Evolutionary conservation across 2,888 invertebrate genomes (phyloP).

Genomic region (Lasioglossum morio): DNA sequence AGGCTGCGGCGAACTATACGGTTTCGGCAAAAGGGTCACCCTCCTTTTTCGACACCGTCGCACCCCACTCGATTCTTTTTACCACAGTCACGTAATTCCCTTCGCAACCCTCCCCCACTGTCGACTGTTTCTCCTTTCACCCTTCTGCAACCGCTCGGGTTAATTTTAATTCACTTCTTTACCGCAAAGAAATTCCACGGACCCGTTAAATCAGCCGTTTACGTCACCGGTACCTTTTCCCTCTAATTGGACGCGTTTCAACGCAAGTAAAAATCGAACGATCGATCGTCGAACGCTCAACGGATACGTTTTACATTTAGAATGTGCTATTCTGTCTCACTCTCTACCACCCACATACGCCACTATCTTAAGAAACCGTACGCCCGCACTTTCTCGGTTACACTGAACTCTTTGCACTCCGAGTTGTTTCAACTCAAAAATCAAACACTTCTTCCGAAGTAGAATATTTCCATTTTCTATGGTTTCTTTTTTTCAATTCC

Average conservation of each 20-base stretch:
- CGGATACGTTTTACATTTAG: neutral
- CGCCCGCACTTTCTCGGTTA: neutral
- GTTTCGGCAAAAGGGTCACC: neutral
- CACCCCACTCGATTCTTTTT: conserved; percentile 10
- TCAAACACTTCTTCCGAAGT: no score
- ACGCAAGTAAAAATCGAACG: neutral
- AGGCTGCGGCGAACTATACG: neutral
- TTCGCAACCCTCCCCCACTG: neutral
- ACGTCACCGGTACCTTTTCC: no score
- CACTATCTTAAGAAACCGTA: neutral
- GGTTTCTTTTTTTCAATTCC: no score
- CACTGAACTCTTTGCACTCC: neutral
- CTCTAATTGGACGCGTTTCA: neutral
- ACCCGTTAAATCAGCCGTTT: no score
- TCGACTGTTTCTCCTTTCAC: neutral
- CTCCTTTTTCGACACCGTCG: neutral
- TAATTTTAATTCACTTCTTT: neutral
- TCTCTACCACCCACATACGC: neutral
- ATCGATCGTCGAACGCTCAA: neutral
- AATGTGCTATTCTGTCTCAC: neutral
- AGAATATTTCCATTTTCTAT: no score
- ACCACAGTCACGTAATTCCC: neutral
- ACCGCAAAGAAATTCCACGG: no score
- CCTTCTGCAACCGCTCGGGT: neutral
- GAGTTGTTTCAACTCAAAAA: no score